Base-by-base conservation (phyloP, 2,888 invertebrate genomes). In the Lasioglossum pauxillum region DNA sequence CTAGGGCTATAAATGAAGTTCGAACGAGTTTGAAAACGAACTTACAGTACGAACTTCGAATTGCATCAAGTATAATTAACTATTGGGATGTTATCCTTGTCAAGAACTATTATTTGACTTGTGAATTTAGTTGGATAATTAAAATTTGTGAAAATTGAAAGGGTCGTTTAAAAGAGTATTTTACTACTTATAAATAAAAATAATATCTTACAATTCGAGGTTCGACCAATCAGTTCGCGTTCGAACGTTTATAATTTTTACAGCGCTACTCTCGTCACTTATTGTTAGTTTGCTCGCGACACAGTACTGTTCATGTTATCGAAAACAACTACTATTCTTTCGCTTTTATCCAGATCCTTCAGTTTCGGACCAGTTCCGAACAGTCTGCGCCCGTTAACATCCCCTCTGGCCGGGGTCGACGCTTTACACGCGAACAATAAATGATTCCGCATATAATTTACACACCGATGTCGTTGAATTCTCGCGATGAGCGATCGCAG, bases 401-500 rank as follows among this genome's bases (percentile, higher is more conserved):
- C 73, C 69, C 73, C 35, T 80, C 67, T 78, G 46, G 78, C 75
- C 80, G 74, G 67, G 41, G 83, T 82, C 86, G 86, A 87, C 84
- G 80, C 46, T 77, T 87, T 90, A 90, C 91, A 88, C 90, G 91
- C 86, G 86, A 86, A 85, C 90, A 88, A 88, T 86, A 87, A 84
- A 89, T 80, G 82, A 86, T 85, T 12, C 79, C 74, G 67, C 79
- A 80, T 86, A 87, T 87, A 84, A 91, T 91, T 89, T 89, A 90
- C 87, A 88, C 87, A 89, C 79, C 77, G 85, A 91, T 80, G 80
- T 73, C 83, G 86, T 41, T 82, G 76, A 79, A 73, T 83, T 77
- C 75, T 76, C 77, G 71, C 31, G 78, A 64, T 64, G 31, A 75
- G 71, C 83, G 73, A 60, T 38, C 31, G 10, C 46, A 16, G 78